These are phyloP conservation scores for Clarias macrocephalus DNA, from an alignment of 2,113 vertebrate species.

Conservation along the genomic window DNA sequence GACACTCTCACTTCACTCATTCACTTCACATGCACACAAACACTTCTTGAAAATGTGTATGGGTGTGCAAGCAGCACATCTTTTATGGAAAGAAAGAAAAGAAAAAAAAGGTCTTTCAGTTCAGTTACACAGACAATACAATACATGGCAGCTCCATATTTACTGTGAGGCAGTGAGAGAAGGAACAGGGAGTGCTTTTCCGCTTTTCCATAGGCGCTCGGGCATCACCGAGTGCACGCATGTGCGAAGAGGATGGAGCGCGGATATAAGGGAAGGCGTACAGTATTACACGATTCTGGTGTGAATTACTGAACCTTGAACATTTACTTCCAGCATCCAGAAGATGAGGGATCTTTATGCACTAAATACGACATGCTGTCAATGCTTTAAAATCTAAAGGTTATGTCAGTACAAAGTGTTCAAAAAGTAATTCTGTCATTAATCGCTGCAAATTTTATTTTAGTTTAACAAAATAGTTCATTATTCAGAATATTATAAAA, in stretches of 20 bases:
- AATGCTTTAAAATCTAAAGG: neutral
- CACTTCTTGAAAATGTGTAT: neutral
- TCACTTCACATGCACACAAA: neutral
- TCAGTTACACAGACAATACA: neutral
- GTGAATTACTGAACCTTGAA: neutral
- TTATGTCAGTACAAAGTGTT: neutral
- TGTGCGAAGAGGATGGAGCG: neutral
- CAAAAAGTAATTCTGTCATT: neutral
- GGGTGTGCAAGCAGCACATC: neutral
- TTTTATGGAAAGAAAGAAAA: neutral
- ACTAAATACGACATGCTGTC: neutral
- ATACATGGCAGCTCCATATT: slow-evolving; percentile 12
- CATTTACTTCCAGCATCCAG: neutral
- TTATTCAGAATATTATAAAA: neutral
- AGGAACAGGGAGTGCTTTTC: slow-evolving; percentile 32
- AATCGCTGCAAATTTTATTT: neutral
- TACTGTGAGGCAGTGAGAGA: neutral
- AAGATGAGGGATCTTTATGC: neutral
- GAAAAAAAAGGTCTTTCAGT: neutral
- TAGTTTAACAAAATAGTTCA: neutral
- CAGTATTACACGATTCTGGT: neutral
- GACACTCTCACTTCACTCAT: neutral
- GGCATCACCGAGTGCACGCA: neutral
- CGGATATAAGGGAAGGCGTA: neutral
- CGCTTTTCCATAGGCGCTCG: slow-evolving; percentile 26